Conservation (phyloP, 2,113 vertebrate species). For the Pungitius pungitius region DNA sequence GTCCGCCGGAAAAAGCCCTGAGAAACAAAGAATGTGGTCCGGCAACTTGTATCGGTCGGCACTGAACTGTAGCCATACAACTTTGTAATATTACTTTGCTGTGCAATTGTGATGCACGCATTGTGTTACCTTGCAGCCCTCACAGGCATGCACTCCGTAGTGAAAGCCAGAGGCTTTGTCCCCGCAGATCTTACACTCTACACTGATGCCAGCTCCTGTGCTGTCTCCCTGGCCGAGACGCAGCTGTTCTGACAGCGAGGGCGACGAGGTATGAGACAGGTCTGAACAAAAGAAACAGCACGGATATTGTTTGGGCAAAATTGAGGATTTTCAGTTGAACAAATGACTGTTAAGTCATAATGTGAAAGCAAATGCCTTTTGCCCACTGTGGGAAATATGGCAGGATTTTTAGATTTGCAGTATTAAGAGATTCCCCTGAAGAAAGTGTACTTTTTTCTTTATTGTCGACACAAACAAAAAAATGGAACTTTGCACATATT, state of each 20-base stretch:
- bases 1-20: conserved; percentile 98
- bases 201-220: conserved; percentile 81
- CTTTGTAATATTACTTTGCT: not conserved
- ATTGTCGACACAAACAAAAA: not conserved
- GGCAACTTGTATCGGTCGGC: not conserved
- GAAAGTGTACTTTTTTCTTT: too few species aligned
- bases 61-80: not conserved
- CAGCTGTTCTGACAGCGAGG: conserved; percentile 90
- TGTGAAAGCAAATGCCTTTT: not conserved
- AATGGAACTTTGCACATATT: not conserved
- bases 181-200: conserved; percentile 96
- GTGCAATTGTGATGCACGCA: not conserved
- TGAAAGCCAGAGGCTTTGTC: conserved; percentile 98
- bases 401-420: not conserved
- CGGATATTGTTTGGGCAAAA: not conserved
- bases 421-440: too few species aligned
- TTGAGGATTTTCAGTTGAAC: not conserved
- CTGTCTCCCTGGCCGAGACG: conserved; percentile 86
- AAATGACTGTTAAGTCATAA: not conserved
- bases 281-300: conserved; percentile 72
- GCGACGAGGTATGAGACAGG: conserved; percentile 86
- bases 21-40: not conserved
- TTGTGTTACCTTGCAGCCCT: conserved; percentile 92
- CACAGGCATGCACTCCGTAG: conserved; percentile 96
- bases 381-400: not conserved